Evolutionary conservation across 2,113 vertebrate genomes (phyloP), one percentile per base, ranked within the genome.

Genomic region (Dinomys branickii): DNA sequence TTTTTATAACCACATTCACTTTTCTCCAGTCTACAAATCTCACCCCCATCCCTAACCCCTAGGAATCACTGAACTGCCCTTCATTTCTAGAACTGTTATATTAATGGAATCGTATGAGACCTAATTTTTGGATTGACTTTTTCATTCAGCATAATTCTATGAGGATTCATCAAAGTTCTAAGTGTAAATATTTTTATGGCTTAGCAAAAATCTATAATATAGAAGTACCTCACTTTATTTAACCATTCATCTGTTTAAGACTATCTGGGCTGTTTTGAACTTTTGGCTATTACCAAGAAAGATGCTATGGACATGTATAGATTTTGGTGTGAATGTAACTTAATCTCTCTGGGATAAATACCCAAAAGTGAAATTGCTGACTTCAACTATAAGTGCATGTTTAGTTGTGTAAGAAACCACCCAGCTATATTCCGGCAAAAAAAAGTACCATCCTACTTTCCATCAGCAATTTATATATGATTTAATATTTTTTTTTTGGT

Each of bases 181-280:
- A n/a, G 33, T 54, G 58, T 88, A 41, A 75, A n/a, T 28, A 75
- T 96, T 88, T 96, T 75, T 85, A 67, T 86, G 54, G 58, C n/a
- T 85, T 14, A 56, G 41, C 61, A 12, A 26, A 28, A 58, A 30
- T 17, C 35, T 28, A 50, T 78, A 3, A 13, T 19, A 30, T 24
- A 3, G 12, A 14, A 54, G 13, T 59, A 61, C 81, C 20, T 47
- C 12, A 41, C 35, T 80, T 89, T n/a, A 33, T 88, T 69, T 85
- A 86, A n/a, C n/a, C 17, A 52, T 50, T 84, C n/a, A 41, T 63
- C 13, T 77, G 4, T 44, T 92, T 44, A 94, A 92, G 69, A 33
- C 54, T 33, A 33, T 41, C 41, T 56, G 22, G 26, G 4, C 5
- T 50, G 11, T 85, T 94, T 50, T 20, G 54, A 61, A 20, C 17